Evolutionary conservation across 2,113 vertebrate genomes (phyloP).

Genomic region (Pseudorectes ferrugineus): DNA sequence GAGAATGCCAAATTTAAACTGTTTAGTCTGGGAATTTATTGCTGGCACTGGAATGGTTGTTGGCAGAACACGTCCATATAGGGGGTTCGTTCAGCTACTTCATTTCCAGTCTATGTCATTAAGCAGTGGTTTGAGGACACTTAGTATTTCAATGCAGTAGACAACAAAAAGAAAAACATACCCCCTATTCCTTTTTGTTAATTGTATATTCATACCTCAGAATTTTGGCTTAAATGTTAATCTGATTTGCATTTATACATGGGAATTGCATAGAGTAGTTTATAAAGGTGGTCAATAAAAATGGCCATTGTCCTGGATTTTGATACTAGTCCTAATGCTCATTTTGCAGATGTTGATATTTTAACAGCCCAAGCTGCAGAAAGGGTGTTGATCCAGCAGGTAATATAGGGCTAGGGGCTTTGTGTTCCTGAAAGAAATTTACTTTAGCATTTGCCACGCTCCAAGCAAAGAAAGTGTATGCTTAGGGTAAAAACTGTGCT

Average conservation of each 20-base stretch:
- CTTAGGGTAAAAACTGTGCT: not conserved
- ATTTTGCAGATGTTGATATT: slow-evolving; percentile 3
- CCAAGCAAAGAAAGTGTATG: not conserved
- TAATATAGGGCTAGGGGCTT: not conserved
- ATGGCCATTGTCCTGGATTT: not conserved
- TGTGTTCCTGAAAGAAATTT: not conserved
- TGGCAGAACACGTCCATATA: slow-evolving; percentile 46
- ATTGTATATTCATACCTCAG: not conserved
- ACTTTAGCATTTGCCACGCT: not conserved
- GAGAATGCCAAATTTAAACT: slow-evolving; percentile 69
- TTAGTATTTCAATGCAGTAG: slow-evolving; percentile 26
- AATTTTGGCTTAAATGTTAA: slow-evolving; percentile 33
- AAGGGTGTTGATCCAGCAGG: not conserved
- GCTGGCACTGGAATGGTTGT: slow-evolving; percentile 52
- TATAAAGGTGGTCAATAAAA: not conserved
- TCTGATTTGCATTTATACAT: not conserved
- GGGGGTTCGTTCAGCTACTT: slow-evolving; percentile 40
- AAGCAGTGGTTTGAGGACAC: slow-evolving; percentile 50
- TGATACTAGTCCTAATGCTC: not conserved
- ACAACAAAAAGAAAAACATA: slow-evolving; percentile 9
- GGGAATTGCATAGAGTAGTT: not conserved
- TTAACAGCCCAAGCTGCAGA: not conserved
- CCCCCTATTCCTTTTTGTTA: not conserved
- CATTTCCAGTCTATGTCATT: slow-evolving; percentile 53
- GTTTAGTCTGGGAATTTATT: slow-evolving; percentile 71